Base-by-base conservation (phyloP, 1,140 invertebrate genomes). In the Leguminivora glycinivorella region DNA sequence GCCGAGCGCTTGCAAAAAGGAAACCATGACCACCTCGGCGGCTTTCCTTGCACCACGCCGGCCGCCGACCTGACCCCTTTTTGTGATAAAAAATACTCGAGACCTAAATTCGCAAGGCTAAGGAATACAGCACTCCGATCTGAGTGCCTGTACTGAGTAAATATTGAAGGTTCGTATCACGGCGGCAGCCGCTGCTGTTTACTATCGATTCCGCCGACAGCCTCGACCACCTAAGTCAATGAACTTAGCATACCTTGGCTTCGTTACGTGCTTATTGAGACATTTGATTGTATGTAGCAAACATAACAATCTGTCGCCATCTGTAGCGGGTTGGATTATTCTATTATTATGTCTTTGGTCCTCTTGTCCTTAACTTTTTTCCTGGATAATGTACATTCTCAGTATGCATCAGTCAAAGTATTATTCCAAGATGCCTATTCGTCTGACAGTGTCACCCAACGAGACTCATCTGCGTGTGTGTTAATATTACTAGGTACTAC, bases 41-140 rank as follows among this genome's bases (percentile, higher is more conserved):
- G 89, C 89, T 91, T 91, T 91, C 89, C 83, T 87, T 88, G 71
- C 76, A 72, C 67, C 76, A 31, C 72, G 74, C 63, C 40, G 78
- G 79, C 78, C 84, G 74, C 77, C 80, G 83, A 84, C 82, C 82
- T 88, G 87, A 89, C 89, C 88, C 73, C 85, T 83, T 90, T 91
- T 89, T 88, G 80, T 78, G 77, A 78, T 80, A 81, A 82, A 80
- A 19, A 4, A 10, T 78, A 81, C n/a, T 68, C 25, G 58, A 29
- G 17, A 19, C 47, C 47, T 52, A 52, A 52, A 52, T 22, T 19
- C 26, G 58, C 58, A 26, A 63, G 26, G 26, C 58, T 29, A 17
- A 31, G 58, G 58, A n/a, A 24, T 63, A 31, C 58, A 10, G 22
- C 2, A 43, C 40, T 19, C 0, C 58, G 25, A 26, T 25, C 7